phyloP scores from a whole-genome alignment of 2,113 vertebrate genomes.

The Podarcis cretensis region DNA sequence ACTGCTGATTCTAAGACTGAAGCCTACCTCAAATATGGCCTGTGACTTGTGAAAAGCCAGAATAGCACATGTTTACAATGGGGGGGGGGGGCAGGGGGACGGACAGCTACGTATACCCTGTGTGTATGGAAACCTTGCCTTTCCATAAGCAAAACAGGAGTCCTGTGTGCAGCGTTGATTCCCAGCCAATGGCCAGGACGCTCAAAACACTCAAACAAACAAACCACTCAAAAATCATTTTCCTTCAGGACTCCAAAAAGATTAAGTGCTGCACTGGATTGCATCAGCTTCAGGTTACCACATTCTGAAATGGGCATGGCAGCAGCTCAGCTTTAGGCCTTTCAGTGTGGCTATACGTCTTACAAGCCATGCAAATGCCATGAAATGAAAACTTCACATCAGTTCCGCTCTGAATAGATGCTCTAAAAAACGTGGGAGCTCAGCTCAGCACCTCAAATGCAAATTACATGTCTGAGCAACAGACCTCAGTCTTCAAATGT shows the following conservation, averaged over 20 bases:
- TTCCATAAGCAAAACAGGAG: not conserved
- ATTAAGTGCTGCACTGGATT: not conserved
- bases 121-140: not conserved
- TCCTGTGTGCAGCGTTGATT: not conserved
- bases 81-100: too few relatives aligned
- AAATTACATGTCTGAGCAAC: not conserved
- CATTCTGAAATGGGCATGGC: not conserved
- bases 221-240: not conserved
- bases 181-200: not conserved
- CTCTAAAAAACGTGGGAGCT: not conserved
- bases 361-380: not conserved
- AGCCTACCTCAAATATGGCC: not conserved
- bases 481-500: too few relatives aligned
- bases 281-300: not conserved
- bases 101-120: not conserved
- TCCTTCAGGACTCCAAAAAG: not conserved
- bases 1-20: not conserved
- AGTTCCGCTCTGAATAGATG: not conserved
- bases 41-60: not conserved
- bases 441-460: not conserved
- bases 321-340: not conserved
- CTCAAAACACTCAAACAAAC: too few relatives aligned
- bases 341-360: not conserved
- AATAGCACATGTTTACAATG: not conserved
- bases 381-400: not conserved